Evolutionary conservation across 2,888 invertebrate species (phyloP), one percentile per base, ranked within the genome.

Genomic region (Xestia xanthographa): DNA sequence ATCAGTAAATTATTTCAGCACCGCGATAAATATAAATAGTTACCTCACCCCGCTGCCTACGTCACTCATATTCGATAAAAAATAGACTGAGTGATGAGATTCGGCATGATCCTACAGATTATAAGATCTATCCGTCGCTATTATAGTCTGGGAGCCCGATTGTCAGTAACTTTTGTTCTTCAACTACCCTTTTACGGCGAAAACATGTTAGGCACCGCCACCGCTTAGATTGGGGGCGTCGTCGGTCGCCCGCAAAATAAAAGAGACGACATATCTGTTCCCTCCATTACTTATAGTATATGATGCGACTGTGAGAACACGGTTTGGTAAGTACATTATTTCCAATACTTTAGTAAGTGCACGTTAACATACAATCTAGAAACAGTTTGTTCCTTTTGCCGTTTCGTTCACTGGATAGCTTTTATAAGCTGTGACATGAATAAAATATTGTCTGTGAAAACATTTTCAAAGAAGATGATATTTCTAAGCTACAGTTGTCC

Each of bases 151-250:
- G 69, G 67, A 81, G 62, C 45, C 38, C 65, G 38, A 76, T 75
- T 65, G 77, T 74, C 85, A 86, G 86, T 86, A 85, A 76, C 74
- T 80, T 78, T 83, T 83, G 66, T 74, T 83, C 74, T 74, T 70
- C 72, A 74, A 81, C 72, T 77, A 81, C 74, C 45, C 70, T 79
- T 80, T 77, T 75, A 79, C 66, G 70, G 67, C 72, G 76, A 84
- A 83, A 87, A 79, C 81, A 86, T 79, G 79, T 76, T 74, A 80
- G 74, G 66, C 66, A 81, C 43, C 68, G 66, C 60, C 66, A 81
- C 43, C 68, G 66, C 60, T 66, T 34, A 71, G 71, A 85, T 70
- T 63, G 78, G 58, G 77, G 34, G 68, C 82, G 68, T 69, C 82
- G 67, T 69, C 62, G 72, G 67, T 74, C 81, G 75, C 70, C 69